Base-by-base conservation (phyloP, 2,888 invertebrate genomes). In the Zeuzera pyrina region DNA sequence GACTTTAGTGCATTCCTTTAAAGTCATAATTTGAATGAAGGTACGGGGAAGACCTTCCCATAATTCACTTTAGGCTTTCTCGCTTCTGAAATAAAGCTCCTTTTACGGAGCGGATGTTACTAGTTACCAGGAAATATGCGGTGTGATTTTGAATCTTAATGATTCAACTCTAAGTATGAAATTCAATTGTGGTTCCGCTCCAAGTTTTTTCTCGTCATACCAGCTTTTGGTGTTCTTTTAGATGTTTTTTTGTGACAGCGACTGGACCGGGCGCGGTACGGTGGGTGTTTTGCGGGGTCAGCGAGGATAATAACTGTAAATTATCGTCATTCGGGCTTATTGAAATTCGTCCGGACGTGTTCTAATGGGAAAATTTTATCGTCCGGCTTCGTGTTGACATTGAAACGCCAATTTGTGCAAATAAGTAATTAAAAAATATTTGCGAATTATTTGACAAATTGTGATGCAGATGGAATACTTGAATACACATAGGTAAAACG, bases 271-370 rank as follows among this genome's bases (percentile, higher is more conserved):
- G 57, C 64, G 61, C 60, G 58, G 59, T 71, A 59, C 70, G 67
- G 77, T 77, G 77, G 77, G 77, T 78, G 78, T 79, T 77, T 78
- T 72, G 78, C 78, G 78, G 79, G 81, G 79, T 81, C 81, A 79
- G 65, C 62, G 70, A 66, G 67, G 77, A 74, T 81, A 83, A 81
- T 83, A 81, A 81, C 79, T 72, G 79, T 79, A 81, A 79, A 81
- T 81, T 78, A 81, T 79, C 70, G 66, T 72, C 68, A 62, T 54
- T 67, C 64, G 56, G 69, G 62, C 66, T 79, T 81, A 83, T 83
- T 79, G 81, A 81, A 81, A 74, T 70, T 65, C 60, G 63, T 60
- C 43, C 54, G 63, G 67, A 64, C 65, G 57, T 58, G 59, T 66
- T 66, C 70, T 77, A 77, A 73, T 74, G 67, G 61, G 59, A 55